Evolutionary conservation across 2,797 vertebrate species (phyloP).

Genomic region (Pagetopsis macropterus): DNA sequence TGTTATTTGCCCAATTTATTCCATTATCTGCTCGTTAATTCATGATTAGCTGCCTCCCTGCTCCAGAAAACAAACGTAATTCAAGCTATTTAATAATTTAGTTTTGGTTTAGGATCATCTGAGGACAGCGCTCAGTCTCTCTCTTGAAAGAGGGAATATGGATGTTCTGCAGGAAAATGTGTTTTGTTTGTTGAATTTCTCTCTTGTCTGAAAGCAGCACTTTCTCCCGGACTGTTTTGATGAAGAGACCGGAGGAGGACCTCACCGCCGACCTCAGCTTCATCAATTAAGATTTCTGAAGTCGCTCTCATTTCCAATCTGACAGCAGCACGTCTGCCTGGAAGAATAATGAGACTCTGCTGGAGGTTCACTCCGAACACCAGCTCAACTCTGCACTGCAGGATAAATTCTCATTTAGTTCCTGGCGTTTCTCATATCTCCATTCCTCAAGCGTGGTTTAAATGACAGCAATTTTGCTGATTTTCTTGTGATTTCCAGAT

Average conservation of each 20-base stretch:
- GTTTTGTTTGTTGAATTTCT: conserved; percentile 27
- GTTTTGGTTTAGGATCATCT: conserved; percentile 11
- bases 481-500: too few relatives aligned
- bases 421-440: conserved; percentile 36
- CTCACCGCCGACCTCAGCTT: conserved; percentile 26
- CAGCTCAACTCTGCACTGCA: conserved; percentile 29
- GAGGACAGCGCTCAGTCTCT: conserved; percentile 15
- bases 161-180: conserved; percentile 4
- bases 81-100: background rate
- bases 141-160: conserved; percentile 15
- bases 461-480: too few relatives aligned
- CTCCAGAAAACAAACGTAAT: conserved; percentile 3
- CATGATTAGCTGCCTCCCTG: background rate
- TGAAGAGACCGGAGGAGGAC: conserved; percentile 31
- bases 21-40: conserved; percentile 16
- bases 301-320: conserved; percentile 37
- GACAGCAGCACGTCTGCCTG: conserved; percentile 21
- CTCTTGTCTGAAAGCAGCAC: background rate
- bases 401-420: conserved; percentile 68
- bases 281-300: conserved; percentile 50
- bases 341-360: conserved; percentile 54
- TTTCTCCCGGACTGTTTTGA: conserved; percentile 30
- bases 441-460: conserved; percentile 2
- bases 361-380: conserved; percentile 36
- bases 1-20: conserved; percentile 4